Base-by-base conservation (phyloP, 2,113 vertebrate species). In the Anser cygnoides region DNA sequence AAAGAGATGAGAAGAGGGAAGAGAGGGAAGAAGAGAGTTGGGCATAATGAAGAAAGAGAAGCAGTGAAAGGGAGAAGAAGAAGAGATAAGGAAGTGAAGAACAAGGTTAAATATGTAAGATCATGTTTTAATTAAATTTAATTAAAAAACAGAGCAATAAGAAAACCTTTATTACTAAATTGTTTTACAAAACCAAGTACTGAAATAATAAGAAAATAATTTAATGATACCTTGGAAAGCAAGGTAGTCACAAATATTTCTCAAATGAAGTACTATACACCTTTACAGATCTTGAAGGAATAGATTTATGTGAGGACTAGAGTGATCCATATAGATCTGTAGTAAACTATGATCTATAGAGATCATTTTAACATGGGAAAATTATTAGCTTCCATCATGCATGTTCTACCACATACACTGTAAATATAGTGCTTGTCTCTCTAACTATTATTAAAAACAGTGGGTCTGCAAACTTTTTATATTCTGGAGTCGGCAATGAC, bases 241-340 rank as follows among this genome's bases (percentile, higher is more conserved):
- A 93, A 93, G 19, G 13, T 44, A 72, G 80, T 50, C 21, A 58
- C 49, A 77, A 85, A 52, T 76, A 54, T 75, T 95, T 94, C 72
- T 61, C 33, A 25, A 79, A 23, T 13, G 5, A 95, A 92, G 22
- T 63, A 91, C 41, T 77, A 93, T 67, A 87, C 2, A 13, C 4
- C 33, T 83, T 77, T 95, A 71, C 29, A 80, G 44, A 79, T 92
- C 84, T 72, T 46, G 17, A 96, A 94, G 74, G 31, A 66, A 78
- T n/a, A 58, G 44, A 66, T 4, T 33, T 39, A 78, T 43, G 83
- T 83, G 68, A 91, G 66, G 49, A 83, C 89, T 91, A 92, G 13
- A 55, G 58, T 85, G 50, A 57, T 41, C 67, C 86, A 11, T 44
- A 79, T 0, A 86, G 62, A 76, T n/a, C 16, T 73, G 1, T 55